A percentile compares a stretch with the other conserved stretches of the same genome.
These are phyloP conservation scores for Oscheius sp. DNA, from an alignment of 2,888 invertebrate genomes.

Conservation along the genomic window DNA sequence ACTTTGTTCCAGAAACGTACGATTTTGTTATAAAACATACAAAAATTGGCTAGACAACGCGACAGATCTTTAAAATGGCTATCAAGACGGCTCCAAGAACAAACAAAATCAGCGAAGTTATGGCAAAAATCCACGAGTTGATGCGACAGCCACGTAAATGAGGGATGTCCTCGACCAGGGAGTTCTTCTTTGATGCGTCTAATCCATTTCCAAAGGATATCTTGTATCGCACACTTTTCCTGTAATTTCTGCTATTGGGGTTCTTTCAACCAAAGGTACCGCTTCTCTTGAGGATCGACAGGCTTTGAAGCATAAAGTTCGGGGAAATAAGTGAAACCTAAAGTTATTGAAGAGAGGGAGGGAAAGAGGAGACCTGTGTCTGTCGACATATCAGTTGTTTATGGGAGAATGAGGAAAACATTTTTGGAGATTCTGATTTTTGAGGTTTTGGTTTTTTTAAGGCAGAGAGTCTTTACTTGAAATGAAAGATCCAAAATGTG, in stretches of 20 bases:
- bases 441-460: no score
- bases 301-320: neutral
- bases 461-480: no score
- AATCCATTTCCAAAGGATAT: neutral
- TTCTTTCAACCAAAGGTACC: neutral
- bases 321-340: neutral
- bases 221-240: neutral
- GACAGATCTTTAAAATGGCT: neutral
- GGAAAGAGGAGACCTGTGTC: neutral
- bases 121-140: neutral
- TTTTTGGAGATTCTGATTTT: no score
- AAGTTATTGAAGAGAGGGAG: neutral
- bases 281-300: neutral
- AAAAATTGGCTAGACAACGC: neutral
- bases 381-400: neutral
- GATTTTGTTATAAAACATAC: no score
- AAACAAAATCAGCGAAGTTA: neutral
- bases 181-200: conserved; percentile 1
- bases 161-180: neutral
- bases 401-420: neutral
- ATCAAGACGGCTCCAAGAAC: neutral
- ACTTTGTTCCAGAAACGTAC: conserved; percentile 17
- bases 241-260: no score
- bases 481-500: no score
- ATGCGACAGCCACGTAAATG: neutral